Base-by-base conservation (phyloP, 1,140 invertebrate species). In the Drosophila parabipectinata region DNA sequence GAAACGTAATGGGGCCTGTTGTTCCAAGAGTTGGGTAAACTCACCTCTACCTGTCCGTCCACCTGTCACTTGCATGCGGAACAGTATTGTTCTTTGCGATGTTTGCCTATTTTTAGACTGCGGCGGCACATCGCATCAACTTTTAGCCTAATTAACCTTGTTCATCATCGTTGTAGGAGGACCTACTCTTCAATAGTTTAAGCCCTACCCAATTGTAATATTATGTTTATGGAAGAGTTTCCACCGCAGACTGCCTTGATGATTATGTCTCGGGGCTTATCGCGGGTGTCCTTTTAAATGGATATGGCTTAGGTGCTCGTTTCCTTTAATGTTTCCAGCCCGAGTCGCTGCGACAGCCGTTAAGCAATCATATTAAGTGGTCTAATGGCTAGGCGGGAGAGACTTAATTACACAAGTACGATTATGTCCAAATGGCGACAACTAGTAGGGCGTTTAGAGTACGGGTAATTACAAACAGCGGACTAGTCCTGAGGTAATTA, bases 361-460 rank as follows among this genome's bases (percentile, higher is more conserved):
- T 61, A 72, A 60, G 68, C 68, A 81, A 81, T 81, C 79, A 69
- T 64, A 82, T 74, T 81, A 81, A 82, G 79, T 78, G 74, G 62
- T 14, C 15, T 34, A 59, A 59, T 26, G 56, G 52, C 44, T 50
- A 30, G 32, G 50, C 6, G 9, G 24, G 48, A 12, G n/a, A 57
- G 37, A 48, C 66, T 48, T 67, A 69, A 69, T 68, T 69, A 55
- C 68, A 24, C 66, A 37, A 68, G 64, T 56, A 68, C n/a, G 30
- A 69, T 69, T 68, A 69, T 68, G 51, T 48, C 30, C 50, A 45
- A 56, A 39, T 10, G 63, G 30, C 28, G 15, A 21, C 41, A 37
- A 48, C 41, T 48, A 48, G 45, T 28, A 7, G 18, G 10, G 0
- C 6, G 4, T 26, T 37, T 2, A 6, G 51, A 26, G 39, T 48